Base-by-base conservation (phyloP, 2,888 invertebrate species). In the Himalopsyche kuldschensis region DNA sequence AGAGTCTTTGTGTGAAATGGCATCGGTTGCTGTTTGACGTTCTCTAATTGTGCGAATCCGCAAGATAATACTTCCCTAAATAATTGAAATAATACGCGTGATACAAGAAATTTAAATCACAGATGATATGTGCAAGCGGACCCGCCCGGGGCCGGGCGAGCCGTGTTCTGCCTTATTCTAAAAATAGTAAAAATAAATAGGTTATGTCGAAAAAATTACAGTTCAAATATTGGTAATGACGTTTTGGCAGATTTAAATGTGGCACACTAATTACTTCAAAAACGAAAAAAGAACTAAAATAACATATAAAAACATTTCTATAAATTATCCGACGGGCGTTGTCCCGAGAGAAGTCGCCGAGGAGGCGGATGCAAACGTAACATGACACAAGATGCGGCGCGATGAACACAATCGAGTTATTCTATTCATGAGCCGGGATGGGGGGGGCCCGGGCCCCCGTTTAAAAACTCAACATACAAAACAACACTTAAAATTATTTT, bases 221-320 rank as follows among this genome's bases (percentile, higher is more conserved):
- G 30, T 80, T 81, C 81, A 88, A 88, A 89, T 88, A 88, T 89
- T 90, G 91, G 91, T 91, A 91, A 91, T 91, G 91, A 91, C 90
- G 91, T 91, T 92, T 92, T 92, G 92, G 92, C 92, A 92, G 91
- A 91, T 90, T 91, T 91, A 90, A 91, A 91, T 91, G 91, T 92
- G 92, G 91, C 92, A 92, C 91, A 91, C 91, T 91, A 90, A 63
- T 84, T 80, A 69, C 46, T 91, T 48, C 17, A 75, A 47, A 55
- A 82, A 69, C 15, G 27, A 55, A 55, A 11, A 30, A 81, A 77
- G 77, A 35, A 24, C 4, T 46, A 76, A 81, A n/a, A 24, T 35
- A 30, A 69, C 55, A 69, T 27, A 35, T 63, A 69, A 80, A 46
- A 32, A 32, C 27, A 69, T 69, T 15, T 27, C 69, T 30, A 69